These are phyloP conservation scores for Cristatella mucedo DNA, from an alignment of 2,888 invertebrate genomes.

Conservation along the genomic window DNA sequence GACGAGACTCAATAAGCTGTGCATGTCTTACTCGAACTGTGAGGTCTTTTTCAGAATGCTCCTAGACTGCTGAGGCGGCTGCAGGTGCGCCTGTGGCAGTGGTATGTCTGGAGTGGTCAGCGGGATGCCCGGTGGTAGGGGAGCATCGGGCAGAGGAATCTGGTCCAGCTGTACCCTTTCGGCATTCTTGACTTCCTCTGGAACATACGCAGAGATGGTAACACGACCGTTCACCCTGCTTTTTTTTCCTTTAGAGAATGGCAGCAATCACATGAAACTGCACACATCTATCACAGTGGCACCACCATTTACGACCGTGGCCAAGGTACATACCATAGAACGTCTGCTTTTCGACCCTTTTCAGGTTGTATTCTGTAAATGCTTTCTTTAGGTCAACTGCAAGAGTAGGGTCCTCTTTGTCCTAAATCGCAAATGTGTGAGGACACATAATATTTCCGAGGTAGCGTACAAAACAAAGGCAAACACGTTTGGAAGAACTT, in stretches of 20 bases:
- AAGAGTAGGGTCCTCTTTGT: slow-evolving; percentile 86
- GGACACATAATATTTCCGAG: neutral
- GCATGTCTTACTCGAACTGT: slow-evolving; percentile 30
- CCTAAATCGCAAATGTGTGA: slow-evolving; percentile 42
- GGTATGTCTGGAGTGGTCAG: slow-evolving; percentile 43
- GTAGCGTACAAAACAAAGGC: neutral
- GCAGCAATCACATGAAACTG: slow-evolving; percentile 6
- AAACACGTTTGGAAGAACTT: slow-evolving; percentile 19
- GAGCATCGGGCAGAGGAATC: slow-evolving; percentile 62
- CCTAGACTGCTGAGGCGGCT: slow-evolving; percentile 28
- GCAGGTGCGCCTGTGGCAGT: slow-evolving; percentile 31
- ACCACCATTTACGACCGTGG: too few relatives aligned
- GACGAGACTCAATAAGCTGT: too few relatives aligned
- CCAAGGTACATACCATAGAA: slow-evolving; percentile 64
- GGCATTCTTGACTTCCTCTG: slow-evolving; percentile 75
- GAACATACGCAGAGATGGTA: slow-evolving; percentile 11
- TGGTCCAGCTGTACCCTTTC: slow-evolving; percentile 85
- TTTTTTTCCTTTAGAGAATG: too few relatives aligned
- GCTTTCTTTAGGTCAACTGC: slow-evolving; percentile 67
- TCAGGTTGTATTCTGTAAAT: slow-evolving; percentile 79
- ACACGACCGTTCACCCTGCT: too few relatives aligned
- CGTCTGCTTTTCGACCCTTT: slow-evolving; percentile 65
- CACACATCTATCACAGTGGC: too few relatives aligned
- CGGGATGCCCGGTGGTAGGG: slow-evolving; percentile 32
- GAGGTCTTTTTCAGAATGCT: slow-evolving; percentile 55